Conservation (phyloP, 1,140 invertebrate genomes). For the Sminthurinus signatus region DNA sequence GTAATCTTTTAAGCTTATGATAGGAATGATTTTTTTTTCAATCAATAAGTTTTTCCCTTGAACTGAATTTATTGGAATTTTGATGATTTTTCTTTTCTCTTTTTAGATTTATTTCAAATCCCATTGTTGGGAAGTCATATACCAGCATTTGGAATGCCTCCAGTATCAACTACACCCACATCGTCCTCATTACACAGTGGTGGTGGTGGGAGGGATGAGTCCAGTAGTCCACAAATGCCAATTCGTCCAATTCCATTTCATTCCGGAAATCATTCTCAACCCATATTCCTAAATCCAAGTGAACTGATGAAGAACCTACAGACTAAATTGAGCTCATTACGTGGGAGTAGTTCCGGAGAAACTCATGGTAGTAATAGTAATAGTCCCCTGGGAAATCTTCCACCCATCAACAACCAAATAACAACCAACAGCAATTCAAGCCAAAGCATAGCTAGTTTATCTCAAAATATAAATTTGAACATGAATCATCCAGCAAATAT, state of each 20-base stretch:
- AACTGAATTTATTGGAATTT: not conserved
- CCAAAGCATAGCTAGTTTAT: not conserved
- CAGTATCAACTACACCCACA: constrained; percentile 5
- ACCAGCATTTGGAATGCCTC: constrained; percentile 26
- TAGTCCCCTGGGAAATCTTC: constrained; percentile 14
- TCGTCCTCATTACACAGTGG: not conserved
- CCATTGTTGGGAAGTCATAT: not conserved
- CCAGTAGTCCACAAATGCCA: constrained; percentile 34
- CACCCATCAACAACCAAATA: not conserved
- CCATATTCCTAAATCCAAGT: constrained; percentile 2
- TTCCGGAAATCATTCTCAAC: constrained; percentile 16
- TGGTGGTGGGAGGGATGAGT: not conserved
- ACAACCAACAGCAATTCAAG: not conserved
- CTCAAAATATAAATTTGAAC: not conserved
- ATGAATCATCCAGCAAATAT: not conserved
- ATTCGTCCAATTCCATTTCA: constrained; percentile 42
- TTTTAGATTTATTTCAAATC: constrained; percentile 10
- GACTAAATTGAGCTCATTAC: not conserved
- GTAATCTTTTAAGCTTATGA: too few relatives aligned
- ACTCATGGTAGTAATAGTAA: constrained; percentile 24
- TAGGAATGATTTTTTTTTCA: too few relatives aligned
- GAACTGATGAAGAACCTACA: constrained; percentile 28
- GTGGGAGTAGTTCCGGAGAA: not conserved
- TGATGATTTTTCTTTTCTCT: not conserved
- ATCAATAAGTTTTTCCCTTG: too few relatives aligned